These are phyloP conservation scores for Orchestia grillus DNA, from an alignment of 1,140 invertebrate genomes.

Conservation along the genomic window DNA sequence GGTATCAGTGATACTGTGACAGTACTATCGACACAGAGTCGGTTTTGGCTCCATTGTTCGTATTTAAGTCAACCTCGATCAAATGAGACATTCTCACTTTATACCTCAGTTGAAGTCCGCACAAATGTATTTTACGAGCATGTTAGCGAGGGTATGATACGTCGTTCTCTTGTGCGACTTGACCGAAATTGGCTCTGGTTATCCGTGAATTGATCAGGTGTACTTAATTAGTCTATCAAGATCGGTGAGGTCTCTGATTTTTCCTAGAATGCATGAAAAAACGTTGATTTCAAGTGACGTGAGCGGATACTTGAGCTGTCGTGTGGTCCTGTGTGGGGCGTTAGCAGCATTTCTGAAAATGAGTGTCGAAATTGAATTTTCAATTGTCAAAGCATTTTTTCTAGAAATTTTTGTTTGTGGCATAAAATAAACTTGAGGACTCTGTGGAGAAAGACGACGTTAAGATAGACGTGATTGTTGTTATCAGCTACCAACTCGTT, in stretches of 20 bases:
- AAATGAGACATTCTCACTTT: too few species aligned
- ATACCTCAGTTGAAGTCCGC: too few species aligned
- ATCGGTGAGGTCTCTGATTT: not conserved
- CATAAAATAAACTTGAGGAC: too few species aligned
- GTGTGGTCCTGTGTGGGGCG: not conserved
- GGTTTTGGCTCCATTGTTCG: not conserved
- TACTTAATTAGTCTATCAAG: too few species aligned
- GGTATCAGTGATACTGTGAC: not conserved
- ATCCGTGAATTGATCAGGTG: not conserved
- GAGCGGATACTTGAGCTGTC: not conserved
- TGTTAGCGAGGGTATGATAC: too few species aligned
- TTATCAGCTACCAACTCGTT: too few species aligned
- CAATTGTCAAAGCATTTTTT: not conserved
- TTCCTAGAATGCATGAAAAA: not conserved
- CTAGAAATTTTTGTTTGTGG: too few species aligned
- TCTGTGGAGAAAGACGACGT: too few species aligned
- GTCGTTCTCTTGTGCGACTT: not conserved
- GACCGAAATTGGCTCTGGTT: not conserved
- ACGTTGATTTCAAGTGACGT: not conserved
- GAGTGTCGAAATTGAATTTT: not conserved
- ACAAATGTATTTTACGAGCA: not conserved
- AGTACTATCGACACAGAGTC: not conserved
- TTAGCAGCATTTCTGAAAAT: not conserved
- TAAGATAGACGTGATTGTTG: too few species aligned
- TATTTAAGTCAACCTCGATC: not conserved